Conservation (phyloP, 1,140 invertebrate species). For the Atta colombica region DNA sequence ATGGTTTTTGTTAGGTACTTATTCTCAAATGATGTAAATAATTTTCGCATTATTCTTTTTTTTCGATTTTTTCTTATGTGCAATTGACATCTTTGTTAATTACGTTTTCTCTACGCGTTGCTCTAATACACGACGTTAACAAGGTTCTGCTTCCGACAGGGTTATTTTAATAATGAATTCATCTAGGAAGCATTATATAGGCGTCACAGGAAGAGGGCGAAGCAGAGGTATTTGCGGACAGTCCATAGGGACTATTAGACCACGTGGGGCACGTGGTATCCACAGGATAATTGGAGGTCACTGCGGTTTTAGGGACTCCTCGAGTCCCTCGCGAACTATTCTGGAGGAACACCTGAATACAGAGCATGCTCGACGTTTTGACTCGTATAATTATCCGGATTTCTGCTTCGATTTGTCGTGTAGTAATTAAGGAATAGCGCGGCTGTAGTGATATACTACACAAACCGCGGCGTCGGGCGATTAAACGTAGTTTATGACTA, state of each 20-base stretch:
- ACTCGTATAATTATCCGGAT: constrained; percentile 74
- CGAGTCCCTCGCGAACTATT: constrained; percentile 55
- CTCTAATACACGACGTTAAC: constrained; percentile 67
- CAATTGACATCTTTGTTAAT: constrained; percentile 33
- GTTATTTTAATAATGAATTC: constrained; percentile 80
- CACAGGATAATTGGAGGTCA: constrained; percentile 80
- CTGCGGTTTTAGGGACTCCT: constrained; percentile 79
- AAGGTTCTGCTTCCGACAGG: constrained; percentile 43
- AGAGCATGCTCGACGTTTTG: constrained; percentile 64
- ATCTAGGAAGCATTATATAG: constrained; percentile 68
- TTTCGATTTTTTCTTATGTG: not conserved
- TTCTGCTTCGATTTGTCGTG: constrained; percentile 70
- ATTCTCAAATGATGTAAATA: not conserved
- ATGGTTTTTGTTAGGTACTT: constrained; percentile 3
- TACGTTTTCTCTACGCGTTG: constrained; percentile 56
- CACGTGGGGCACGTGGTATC: constrained; percentile 76
- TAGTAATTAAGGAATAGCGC: constrained; percentile 74
- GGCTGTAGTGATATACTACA: constrained; percentile 52
- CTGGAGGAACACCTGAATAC: constrained; percentile 69
- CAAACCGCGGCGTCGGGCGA: constrained; percentile 38
- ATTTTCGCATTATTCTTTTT: not conserved
- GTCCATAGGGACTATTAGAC: constrained; percentile 73
- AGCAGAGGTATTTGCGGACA: constrained; percentile 73
- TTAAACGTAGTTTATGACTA: constrained; percentile 42
- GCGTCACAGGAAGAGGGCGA: constrained; percentile 60